Evolutionary conservation across 2,888 invertebrate genomes (phyloP), one percentile per base, ranked within the genome.

Genomic region (Pristionchus maxplancki): DNA sequence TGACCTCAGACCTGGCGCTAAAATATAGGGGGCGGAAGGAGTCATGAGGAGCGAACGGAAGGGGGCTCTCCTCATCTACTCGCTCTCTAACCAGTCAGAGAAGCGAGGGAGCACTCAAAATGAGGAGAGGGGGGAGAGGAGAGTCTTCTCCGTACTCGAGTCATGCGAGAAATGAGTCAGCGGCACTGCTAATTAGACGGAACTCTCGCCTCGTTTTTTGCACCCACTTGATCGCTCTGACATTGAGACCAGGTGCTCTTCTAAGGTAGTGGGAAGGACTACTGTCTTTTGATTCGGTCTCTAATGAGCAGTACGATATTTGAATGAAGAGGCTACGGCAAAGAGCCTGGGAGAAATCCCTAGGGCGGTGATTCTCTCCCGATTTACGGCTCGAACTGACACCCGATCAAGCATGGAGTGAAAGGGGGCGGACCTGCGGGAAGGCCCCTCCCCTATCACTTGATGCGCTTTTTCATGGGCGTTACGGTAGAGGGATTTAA

Each of bases 241-340:
- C 71, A 71, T 71, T 71, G 71, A 71, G 71, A 71, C 71, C 71
- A 71, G 71, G 71, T 37, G 71, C 71, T 71, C 15, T 58, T 71
- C 71, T 15, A 71, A 71, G 40, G 15, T 4, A 6, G 40, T 20
- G 20, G 64, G 31, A n/a, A 67, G 64, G 31, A 28, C 6, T 20
- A n/a, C 24, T 17, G 58, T 15, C 6, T 28, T 62, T 4, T 24
- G 11, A 11, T 20, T 50, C 20, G 28, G 11, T 67, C 28, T 67
- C 64, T 11, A 67, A 67, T 15, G 58, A 6, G n/a, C n/a, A n/a
- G n/a, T n/a, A n/a, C n/a, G n/a, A n/a, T n/a, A n/a, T n/a, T n/a
- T n/a, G n/a, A n/a, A n/a, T n/a, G n/a, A n/a, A n/a, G n/a, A n/a
- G n/a, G 31, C 64, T 64, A 28, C 28, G 8, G 20, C n/a, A 24